Evolutionary conservation across 2,888 invertebrate genomes (phyloP).

Genomic region (Therioaphis trifolii): DNA sequence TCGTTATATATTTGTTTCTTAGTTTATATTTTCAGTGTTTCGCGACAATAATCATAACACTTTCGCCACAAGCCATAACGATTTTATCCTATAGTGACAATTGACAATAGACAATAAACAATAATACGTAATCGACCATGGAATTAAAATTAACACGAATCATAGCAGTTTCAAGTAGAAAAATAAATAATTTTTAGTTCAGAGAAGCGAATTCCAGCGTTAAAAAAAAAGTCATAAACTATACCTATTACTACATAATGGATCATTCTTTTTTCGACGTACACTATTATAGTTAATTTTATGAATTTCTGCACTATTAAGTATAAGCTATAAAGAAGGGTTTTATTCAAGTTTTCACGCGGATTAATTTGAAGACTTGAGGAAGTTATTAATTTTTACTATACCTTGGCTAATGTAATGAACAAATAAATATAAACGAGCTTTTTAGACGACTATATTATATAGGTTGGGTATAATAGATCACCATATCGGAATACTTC

Average conservation of each 20-base stretch:
- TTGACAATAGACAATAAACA: slow-evolving; percentile 22
- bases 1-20: neutral
- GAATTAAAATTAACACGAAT: slow-evolving; percentile 34
- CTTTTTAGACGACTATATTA: neutral
- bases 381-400: no score
- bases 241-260: neutral
- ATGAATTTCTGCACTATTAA: neutral
- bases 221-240: neutral
- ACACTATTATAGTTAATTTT: neutral
- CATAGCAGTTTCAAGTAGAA: neutral
- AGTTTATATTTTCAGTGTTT: neutral
- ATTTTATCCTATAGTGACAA: slow-evolving; percentile 23
- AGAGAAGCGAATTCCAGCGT: neutral
- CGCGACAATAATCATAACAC: slow-evolving; percentile 23
- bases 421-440: neutral
- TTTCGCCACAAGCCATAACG: slow-evolving; percentile 22
- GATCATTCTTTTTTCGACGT: neutral
- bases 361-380: no score
- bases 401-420: no score
- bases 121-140: slow-evolving; percentile 26
- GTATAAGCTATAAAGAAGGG: neutral
- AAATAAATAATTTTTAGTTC: neutral
- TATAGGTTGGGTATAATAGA: slow-evolving; percentile 3
- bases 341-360: no score
- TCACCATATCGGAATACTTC: slow-evolving; percentile 41